Evolutionary conservation across 2,797 vertebrate genomes (phyloP).

Genomic region (Sebastes cheni): DNA sequence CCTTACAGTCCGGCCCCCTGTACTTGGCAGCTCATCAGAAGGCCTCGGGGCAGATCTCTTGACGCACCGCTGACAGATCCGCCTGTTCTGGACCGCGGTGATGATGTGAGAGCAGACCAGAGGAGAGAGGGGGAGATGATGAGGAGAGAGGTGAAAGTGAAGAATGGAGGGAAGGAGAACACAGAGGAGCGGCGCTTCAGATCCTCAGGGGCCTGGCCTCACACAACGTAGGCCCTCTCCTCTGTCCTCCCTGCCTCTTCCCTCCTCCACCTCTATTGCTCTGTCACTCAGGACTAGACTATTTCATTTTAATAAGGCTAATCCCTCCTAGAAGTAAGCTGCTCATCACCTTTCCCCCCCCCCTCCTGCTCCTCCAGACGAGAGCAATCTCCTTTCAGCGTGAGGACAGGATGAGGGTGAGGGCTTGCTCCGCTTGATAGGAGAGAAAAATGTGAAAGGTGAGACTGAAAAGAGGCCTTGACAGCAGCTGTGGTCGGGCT

Average conservation of each 20-base stretch:
- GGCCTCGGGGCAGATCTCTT: conserved; percentile 67
- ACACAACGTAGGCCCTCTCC: conserved; percentile 53
- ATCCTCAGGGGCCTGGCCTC: conserved; percentile 63
- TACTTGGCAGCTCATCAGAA: conserved; percentile 83
- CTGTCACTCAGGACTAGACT: conserved; percentile 82
- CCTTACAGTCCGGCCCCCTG: conserved; percentile 53
- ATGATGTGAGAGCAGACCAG: conserved; percentile 62
- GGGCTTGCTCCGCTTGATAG: conserved; percentile 66
- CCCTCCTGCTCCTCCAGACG: conserved; percentile 46
- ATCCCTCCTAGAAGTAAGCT: conserved; percentile 78
- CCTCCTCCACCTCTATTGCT: conserved; percentile 71
- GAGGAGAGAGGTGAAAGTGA: conserved; percentile 75
- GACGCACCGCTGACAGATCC: conserved; percentile 76
- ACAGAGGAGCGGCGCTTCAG: conserved; percentile 65
- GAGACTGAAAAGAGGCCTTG: conserved; percentile 68
- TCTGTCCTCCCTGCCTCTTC: conserved; percentile 35
- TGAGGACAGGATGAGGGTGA: conserved; percentile 65
- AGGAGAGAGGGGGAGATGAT: conserved; percentile 42
- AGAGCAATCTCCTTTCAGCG: conserved; percentile 72
- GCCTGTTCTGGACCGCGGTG: conserved; percentile 64
- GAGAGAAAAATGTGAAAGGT: conserved; percentile 78
- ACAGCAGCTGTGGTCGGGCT: conserved; percentile 54
- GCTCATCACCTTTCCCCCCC: conserved; percentile 72
- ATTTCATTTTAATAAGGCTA: conserved; percentile 83
- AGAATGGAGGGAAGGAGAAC: conserved; percentile 68